Evolutionary conservation across 37 sponge, comb jelly and placozoan species (phyloP), one percentile per base, ranked within the genome.

Genomic region (Theonella swinhoei): DNA sequence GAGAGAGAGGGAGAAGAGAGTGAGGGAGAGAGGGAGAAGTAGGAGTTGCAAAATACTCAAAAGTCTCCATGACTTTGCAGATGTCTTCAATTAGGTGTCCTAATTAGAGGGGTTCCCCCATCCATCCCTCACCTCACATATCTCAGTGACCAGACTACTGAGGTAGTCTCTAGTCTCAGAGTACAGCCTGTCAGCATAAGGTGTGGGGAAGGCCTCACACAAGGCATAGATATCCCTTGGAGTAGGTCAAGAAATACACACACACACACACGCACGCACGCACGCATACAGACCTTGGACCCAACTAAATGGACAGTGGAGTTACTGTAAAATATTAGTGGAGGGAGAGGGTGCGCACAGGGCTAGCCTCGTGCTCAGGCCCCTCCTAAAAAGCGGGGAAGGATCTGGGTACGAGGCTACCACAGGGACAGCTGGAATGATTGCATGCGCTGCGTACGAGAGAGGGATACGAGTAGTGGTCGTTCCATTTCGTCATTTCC

Each of bases 161-260:
- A 92, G 81, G 14, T 88, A 58, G 3, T 34, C 30, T 47, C 74
- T 19, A 20, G 88, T 85, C 40, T 77, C 72, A 1, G 70, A 32
- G 64, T 88, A 92, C n/a, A 94, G 86, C n/a, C 19, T 72, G 4
- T 94, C 91, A 20, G 88, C 84, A 47, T 75, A 87, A 4, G 91
- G 70, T 0, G 65, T 39, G 0, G 95, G 95, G 63, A 88, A 91
- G 1, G 95, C 88, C 71, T 81, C 92, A 80, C 95, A 94, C 28
- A 94, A 71, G 4, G 95, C 88, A 64, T 94, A 94, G 63, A 94
- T 89, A 47, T 94, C 95, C 3, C 92, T 91, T n/a, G n/a, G n/a
- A n/a, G n/a, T n/a, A n/a, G n/a, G n/a, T n/a, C n/a, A n/a, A n/a
- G n/a, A n/a, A n/a, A n/a, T n/a, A n/a, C n/a, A n/a, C n/a, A n/a